Evolutionary conservation across 2,113 vertebrate species (phyloP), one percentile per base, ranked within the genome.

Genomic region (Eonycteris spelaea): DNA sequence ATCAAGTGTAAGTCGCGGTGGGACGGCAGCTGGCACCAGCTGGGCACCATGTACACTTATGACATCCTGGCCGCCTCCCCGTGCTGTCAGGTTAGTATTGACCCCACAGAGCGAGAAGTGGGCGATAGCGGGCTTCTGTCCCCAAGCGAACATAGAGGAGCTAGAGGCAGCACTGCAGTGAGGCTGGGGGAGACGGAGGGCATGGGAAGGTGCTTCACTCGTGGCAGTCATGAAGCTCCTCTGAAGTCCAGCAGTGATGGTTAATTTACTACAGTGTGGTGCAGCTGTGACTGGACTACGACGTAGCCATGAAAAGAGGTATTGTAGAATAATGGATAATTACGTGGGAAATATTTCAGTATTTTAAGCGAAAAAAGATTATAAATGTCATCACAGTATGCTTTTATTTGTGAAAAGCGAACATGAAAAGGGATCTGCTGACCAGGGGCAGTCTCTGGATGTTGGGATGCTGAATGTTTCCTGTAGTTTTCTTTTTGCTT

Each of bases 1-100:
- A 99, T 99, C 98, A 99, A 99, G 98, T 99, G 99, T 98, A 99
- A 99, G 98, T 99, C 99, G 1, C 99, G 99, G 38, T 99, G 99
- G 99, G 99, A 99, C 75, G 99, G 99, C 97, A 99, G 99, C 98
- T 99, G 99, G 99, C 99, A 99, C 98, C 99, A 99, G 96, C 98
- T 99, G 98, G 99, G 99, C 97, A 99, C 99, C 73, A 99, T 99
- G 99, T 99, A 99, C 80, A 99, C 99, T 94, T 99, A 99, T 0
- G 99, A 99, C 97, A 99, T 99, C 97, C 98, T 99, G 98, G 99
- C 99, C 57, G 99, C 99, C 73, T 99, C 99, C 40, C 99, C 99
- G 0, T 99, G 99, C 97, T 99, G 99, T 98, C 99, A 99, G 99
- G 99, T 99, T 98, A 97, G 98, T 99, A 98, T 94, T 11, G 18